These are phyloP conservation scores for Cryptomyrus ogoouensis DNA, from an alignment of 2,113 vertebrate species.

Conservation along the genomic window DNA sequence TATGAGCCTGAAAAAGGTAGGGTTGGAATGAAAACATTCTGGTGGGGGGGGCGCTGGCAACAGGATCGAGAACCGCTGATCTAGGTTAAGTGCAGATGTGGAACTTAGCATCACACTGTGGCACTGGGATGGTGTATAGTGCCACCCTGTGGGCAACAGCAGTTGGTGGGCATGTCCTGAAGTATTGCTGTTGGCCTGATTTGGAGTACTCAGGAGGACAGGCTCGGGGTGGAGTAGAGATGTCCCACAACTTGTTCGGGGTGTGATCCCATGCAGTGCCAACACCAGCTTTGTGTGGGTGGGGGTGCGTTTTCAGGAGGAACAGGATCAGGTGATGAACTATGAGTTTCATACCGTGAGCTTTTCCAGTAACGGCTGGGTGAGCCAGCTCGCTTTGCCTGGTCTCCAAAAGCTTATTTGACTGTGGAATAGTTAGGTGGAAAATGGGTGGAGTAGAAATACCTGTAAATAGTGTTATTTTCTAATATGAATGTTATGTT, in stretches of 20 bases:
- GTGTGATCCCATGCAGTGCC: background rate
- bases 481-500: background rate
- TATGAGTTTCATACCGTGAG: background rate
- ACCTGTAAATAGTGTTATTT: background rate
- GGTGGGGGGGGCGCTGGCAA: no score
- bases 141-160: background rate
- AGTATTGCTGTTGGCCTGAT: background rate
- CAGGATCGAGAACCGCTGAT: no score
- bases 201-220: background rate
- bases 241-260: background rate
- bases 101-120: background rate
- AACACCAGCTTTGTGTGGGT: background rate
- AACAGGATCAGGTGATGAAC: background rate
- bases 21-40: no score
- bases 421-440: background rate
- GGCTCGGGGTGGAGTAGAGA: background rate
- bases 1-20: no score
- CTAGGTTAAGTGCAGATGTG: background rate
- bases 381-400: background rate
- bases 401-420: no score
- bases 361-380: background rate
- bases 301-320: background rate
- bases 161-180: background rate
- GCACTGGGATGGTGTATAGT: background rate
- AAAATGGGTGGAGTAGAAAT: background rate